A percentile compares a stretch with the other conserved stretches of the same genome.
Conservation (phyloP, 2,113 vertebrate genomes). For the Jaculus jaculus region DNA sequence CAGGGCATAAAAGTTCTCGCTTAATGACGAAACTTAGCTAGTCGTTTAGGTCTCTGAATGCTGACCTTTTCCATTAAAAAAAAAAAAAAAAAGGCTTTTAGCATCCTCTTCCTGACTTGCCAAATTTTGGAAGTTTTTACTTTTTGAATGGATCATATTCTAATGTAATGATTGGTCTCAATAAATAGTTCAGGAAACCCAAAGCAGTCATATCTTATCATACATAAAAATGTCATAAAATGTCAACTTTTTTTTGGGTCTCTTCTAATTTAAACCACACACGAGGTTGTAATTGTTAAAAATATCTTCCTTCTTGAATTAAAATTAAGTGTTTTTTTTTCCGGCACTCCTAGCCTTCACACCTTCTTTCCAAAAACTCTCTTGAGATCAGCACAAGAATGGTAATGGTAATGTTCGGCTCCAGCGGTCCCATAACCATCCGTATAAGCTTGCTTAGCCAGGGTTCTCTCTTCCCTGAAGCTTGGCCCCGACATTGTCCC, state of each 20-base stretch:
- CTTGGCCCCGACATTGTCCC: not conserved
- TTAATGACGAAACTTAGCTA: not conserved
- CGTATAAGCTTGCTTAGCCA: conserved; percentile 56
- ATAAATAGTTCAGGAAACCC: not conserved
- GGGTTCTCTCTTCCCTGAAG: accelerated
- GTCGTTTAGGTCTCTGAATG: not conserved
- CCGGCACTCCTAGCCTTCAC: not conserved
- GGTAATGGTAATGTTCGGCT: conserved; percentile 59
- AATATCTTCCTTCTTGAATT: not conserved
- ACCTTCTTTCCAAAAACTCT: not conserved
- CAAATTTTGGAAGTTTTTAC: not conserved
- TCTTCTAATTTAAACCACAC: not conserved
- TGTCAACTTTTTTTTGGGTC: not conserved
- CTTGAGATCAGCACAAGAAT: conserved; percentile 21
- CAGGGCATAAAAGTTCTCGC: not conserved
- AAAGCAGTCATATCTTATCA: not conserved
- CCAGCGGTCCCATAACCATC: conserved; percentile 32
- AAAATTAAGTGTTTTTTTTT: not conserved
- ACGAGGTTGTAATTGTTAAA: not conserved
- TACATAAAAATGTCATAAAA: not conserved
- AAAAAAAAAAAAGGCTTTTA: not conserved
- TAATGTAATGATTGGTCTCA: not conserved
- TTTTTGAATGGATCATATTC: not conserved
- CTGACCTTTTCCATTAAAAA: not conserved
- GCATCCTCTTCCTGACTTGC: not conserved